Conservation (phyloP, 2,797 vertebrate species). For the Gymnoscopelus microlampas region DNA sequence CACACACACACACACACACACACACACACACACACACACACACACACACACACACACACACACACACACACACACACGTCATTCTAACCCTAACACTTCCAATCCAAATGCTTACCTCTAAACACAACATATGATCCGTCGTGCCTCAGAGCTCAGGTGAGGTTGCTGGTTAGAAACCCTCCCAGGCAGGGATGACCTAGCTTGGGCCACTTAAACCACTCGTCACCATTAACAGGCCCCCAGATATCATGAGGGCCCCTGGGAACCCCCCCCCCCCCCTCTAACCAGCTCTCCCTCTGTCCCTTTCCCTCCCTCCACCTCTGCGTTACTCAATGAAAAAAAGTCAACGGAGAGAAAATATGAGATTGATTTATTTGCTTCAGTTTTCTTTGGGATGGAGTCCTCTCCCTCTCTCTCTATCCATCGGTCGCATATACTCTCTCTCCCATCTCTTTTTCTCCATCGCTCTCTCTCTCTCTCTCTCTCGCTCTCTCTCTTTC, state of each 20-base stretch:
- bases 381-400: constrained; percentile 87
- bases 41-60: too few species aligned
- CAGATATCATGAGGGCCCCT: constrained; percentile 76
- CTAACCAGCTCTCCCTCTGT: constrained; percentile 36
- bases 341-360: constrained; percentile 82
- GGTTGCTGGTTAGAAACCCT: constrained; percentile 70
- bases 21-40: constrained; percentile 13
- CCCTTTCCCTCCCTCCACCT: constrained; percentile 63
- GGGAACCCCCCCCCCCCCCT: constrained; percentile 60
- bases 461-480: constrained; percentile 61
- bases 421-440: constrained; percentile 50
- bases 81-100: not conserved
- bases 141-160: constrained; percentile 51
- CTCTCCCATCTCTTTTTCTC: constrained; percentile 76
- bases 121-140: constrained; percentile 5
- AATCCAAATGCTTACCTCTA: not conserved
- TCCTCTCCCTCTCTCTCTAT: constrained; percentile 71
- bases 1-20: not conserved
- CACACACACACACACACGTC: constrained; percentile 17
- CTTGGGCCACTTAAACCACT: constrained; percentile 75
- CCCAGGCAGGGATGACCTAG: constrained; percentile 66
- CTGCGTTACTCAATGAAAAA: constrained; percentile 83
- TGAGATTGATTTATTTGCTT: constrained; percentile 89
- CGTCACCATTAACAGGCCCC: constrained; percentile 77
- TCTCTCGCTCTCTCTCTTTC: constrained; percentile 65